Evolutionary conservation across 2,797 vertebrate genomes (phyloP).

Genomic region (Rhinogobio ventralis): DNA sequence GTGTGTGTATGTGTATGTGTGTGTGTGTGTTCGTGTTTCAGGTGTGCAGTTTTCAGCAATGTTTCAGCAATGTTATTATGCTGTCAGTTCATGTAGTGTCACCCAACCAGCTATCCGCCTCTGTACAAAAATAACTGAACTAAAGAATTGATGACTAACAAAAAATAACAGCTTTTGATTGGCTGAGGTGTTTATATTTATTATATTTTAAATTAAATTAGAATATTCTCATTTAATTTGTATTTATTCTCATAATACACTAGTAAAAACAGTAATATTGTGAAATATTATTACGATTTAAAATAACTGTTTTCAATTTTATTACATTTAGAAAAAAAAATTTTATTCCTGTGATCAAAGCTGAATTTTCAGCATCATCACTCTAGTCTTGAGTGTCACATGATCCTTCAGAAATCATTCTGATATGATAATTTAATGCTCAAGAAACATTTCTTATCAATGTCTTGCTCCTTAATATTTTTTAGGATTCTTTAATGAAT

Average conservation of each 20-base stretch:
- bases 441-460: not conserved
- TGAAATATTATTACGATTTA: not conserved
- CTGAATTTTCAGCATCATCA: not conserved
- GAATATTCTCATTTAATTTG: too few relatives aligned
- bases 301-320: not conserved
- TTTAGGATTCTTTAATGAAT: too few relatives aligned
- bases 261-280: not conserved
- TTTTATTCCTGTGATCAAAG: not conserved
- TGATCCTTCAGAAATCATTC: not conserved
- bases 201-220: too few relatives aligned
- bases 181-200: not conserved
- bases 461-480: not conserved
- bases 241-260: too few relatives aligned
- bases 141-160: not conserved
- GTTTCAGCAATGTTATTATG: constrained; percentile 37
- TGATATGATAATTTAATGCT: not conserved
- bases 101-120: not conserved
- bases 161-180: constrained; percentile 12
- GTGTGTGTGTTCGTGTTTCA: not conserved
- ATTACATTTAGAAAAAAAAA: not conserved
- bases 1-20: constrained; percentile 1
- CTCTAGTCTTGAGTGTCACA: not conserved
- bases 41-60: constrained; percentile 22
- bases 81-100: constrained; percentile 14
- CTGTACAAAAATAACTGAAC: constrained; percentile 17